Base-by-base conservation (phyloP, 2,113 vertebrate genomes). In the Notarius lentiginosus region DNA sequence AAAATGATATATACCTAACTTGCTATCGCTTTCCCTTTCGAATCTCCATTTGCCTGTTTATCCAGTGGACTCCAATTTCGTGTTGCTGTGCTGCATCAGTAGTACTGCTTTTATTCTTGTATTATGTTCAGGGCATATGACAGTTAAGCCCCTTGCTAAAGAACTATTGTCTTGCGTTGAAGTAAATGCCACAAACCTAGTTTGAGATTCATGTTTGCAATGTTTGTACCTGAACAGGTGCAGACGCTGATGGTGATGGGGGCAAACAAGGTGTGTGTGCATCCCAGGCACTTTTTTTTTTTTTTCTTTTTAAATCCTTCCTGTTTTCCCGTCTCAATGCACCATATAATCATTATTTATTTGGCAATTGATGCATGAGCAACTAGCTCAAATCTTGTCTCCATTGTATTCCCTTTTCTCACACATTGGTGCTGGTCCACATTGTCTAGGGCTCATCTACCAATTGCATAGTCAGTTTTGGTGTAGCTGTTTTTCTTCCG, bases 141-240 rank as follows among this genome's bases (percentile, higher is more conserved):
- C 27, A 77, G 41, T 85, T 77, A 63, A 22, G 24, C 47, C 72
- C 17, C 73, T 34, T 75, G 34, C 14, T 51, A 34, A 70, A 61
- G 84, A 49, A 51, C 22, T 73, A 55, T 72, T 79, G 60, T 79
- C 61, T 68, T 86, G n/a, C 75, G n/a, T 86, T 79, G 15, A 86
- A 73, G 30, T 47, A 20, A 72, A 82, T 82, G 61, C 84, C 30
- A 1, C 66, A 47, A 81, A 79, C 55, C 68, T 68, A 86, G 79
- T n/a, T 55, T 87, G 56, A 87, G 85, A 89, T 84, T 89, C 4
- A 87, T 85, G 53, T 89, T 85, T 88, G 61, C 82, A 77, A 91
- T 94, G 86, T 95, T 92, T 95, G 94, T 95, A 95, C 94, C 86
- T 95, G 92, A 87, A 93, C 95, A 95, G 95, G 95, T 95, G 95